These are phyloP conservation scores for Ruditapes philippinarum DNA, from an alignment of 1,140 invertebrate genomes.

Conservation along the genomic window DNA sequence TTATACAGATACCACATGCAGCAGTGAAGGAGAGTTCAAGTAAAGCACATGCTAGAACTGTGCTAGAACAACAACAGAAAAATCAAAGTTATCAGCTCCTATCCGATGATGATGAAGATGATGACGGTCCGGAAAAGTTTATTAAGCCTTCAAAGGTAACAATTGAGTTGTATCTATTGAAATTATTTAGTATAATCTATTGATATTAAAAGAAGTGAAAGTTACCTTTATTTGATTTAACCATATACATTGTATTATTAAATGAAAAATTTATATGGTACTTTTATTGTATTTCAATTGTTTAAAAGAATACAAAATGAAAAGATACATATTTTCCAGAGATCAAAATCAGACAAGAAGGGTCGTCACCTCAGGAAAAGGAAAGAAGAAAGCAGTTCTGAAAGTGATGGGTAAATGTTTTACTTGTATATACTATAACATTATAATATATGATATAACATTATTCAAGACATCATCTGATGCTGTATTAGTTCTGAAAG, in stretches of 20 bases:
- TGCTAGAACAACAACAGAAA: conserved; percentile 85
- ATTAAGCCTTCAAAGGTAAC: conserved; percentile 43
- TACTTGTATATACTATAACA: too few species aligned
- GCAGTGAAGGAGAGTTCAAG: conserved; percentile 80
- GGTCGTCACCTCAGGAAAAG: conserved; percentile 77
- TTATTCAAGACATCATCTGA: too few species aligned
- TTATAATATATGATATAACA: too few species aligned
- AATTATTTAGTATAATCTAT: too few species aligned
- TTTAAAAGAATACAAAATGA: too few species aligned
- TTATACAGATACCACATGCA: conserved; percentile 82
- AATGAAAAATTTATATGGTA: too few species aligned
- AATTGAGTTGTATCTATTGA: too few species aligned
- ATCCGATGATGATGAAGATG: conserved; percentile 86
- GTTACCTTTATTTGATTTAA: too few species aligned
- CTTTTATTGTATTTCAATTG: too few species aligned
- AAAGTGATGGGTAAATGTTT: conserved; percentile 56
- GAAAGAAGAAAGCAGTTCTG: conserved; percentile 75
- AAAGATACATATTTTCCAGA: conserved; percentile 67
- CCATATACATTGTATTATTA: too few species aligned
- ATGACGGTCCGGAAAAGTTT: conserved; percentile 56
- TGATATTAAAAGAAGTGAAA: too few species aligned
- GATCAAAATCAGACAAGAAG: conserved; percentile 72
- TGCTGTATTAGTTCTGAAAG: too few species aligned
- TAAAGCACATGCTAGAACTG: conserved; percentile 79
- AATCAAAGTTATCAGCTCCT: conserved; percentile 86